Evolutionary conservation across 1,140 invertebrate genomes (phyloP), one percentile per base, ranked within the genome.

Genomic region (Phenacoccus solenopsis): DNA sequence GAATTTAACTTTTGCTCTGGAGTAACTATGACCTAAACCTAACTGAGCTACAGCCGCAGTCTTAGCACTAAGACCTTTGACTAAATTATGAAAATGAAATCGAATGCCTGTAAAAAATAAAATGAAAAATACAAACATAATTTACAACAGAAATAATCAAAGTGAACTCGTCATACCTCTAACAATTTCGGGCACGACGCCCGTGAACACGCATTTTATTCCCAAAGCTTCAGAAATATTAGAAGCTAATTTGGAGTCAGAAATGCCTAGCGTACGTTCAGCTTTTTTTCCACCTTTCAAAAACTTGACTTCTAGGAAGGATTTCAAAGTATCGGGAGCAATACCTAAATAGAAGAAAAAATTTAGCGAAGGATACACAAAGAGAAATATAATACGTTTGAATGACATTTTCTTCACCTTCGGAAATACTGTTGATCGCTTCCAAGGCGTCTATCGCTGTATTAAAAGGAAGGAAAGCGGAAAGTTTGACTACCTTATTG

Each of bases 1-100:
- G 81, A 99, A 99, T 83, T 99, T 99, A 12, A 98, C 94, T 79
- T 96, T 90, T 7, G 92, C 89, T 76, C 97, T 83, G 0, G 97
- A 98, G 80, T 98, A 99, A 72, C 93, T 94, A 79, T 98, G 72
- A 35, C 96, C 96, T n/a, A 99, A 84, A 80, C 96, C 96, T 1
- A 99, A 83, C 78, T 99, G 96, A 20, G 98, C 94, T 70, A 96
- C 87, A 16, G 83, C 86, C 67, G 93, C 87, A 28, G 85, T 89
- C 76, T 90, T 86, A n/a, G 84, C 80, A 0, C 91, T 94, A 25
- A 99, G 86, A 30, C 93, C 94, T 80, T 98, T 96, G 1, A 98
- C 87, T 61, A 99, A 81, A 67, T 91, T 84, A 70, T 87, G 86
- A 77, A 98, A 98, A 79, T 98, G 95, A 70, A 85, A 81, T 24